phyloP scores from a whole-genome alignment of 2,113 vertebrate genomes.

The Serinus canaria region DNA sequence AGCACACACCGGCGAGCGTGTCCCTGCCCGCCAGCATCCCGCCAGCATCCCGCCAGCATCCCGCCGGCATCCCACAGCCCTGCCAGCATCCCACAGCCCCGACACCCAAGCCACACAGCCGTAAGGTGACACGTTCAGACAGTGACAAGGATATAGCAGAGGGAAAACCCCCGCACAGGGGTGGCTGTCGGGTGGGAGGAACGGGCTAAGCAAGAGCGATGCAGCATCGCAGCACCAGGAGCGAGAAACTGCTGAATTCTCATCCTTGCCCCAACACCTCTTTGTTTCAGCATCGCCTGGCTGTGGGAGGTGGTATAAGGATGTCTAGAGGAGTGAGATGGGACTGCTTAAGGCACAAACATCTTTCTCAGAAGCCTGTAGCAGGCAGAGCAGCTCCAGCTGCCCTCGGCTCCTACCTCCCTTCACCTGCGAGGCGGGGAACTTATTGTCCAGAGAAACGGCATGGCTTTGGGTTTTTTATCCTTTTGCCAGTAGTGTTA shows the following conservation, averaged over 20 bases:
- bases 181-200: background rate
- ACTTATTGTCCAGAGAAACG: background rate
- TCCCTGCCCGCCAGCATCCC: background rate
- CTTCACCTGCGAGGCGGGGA: background rate
- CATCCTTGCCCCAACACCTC: background rate
- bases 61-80: background rate
- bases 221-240: background rate
- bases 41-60: background rate
- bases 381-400: background rate
- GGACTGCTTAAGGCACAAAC: background rate
- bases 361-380: background rate
- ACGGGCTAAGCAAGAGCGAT: background rate
- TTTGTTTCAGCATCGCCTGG: conserved; percentile 18
- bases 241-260: background rate
- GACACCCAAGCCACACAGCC: background rate
- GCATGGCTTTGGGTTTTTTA: background rate
- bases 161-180: background rate
- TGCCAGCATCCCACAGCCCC: background rate
- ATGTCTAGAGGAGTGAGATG: background rate
- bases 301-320: background rate
- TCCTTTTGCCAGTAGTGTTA: background rate
- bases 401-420: background rate
- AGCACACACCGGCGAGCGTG: background rate
- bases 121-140: rapidly evolving
- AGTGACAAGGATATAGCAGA: background rate